A percentile compares a stretch with the other conserved stretches of the same genome.
Conservation (phyloP, 2,888 invertebrate species). For the Halictus quadricinctus region DNA sequence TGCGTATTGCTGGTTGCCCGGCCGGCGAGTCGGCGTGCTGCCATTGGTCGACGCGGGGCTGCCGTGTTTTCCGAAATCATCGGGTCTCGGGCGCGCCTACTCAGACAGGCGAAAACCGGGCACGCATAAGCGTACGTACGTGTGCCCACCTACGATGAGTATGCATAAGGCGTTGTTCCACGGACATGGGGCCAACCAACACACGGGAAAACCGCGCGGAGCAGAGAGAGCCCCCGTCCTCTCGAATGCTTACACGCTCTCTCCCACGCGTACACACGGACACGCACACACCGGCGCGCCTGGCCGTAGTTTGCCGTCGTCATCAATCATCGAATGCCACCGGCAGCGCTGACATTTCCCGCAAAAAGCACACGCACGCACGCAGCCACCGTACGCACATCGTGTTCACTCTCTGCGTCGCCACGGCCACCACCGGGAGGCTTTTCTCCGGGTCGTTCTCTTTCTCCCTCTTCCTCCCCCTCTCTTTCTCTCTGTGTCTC, state of each 20-base stretch:
- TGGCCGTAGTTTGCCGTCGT: slow-evolving; percentile 73
- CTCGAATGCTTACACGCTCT: slow-evolving; percentile 36
- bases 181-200: slow-evolving; percentile 51
- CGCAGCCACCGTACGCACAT: slow-evolving; percentile 69
- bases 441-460: background rate
- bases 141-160: slow-evolving; percentile 63
- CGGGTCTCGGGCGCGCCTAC: slow-evolving; percentile 62
- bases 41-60: slow-evolving; percentile 71
- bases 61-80: slow-evolving; percentile 78
- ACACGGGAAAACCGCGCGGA: slow-evolving; percentile 1
- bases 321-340: slow-evolving; percentile 82
- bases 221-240: background rate
- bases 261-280: slow-evolving; percentile 34
- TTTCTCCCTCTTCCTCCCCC: background rate
- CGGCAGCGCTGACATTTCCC: slow-evolving; percentile 79
- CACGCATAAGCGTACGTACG: slow-evolving; percentile 59
- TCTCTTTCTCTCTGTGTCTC: background rate
- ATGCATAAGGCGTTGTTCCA: slow-evolving; percentile 65
- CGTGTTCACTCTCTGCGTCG: slow-evolving; percentile 61
- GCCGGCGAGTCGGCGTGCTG: slow-evolving; percentile 64
- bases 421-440: slow-evolving; percentile 15
- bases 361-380: slow-evolving; percentile 77
- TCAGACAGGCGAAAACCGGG: slow-evolving; percentile 40
- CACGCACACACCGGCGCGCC: slow-evolving; percentile 21
- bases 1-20: slow-evolving; percentile 70